Percentiles rank a stretch among this genome's conserved stretches.
Conservation (phyloP, 1,140 invertebrate species). For the Hyles euphorbiae region DNA sequence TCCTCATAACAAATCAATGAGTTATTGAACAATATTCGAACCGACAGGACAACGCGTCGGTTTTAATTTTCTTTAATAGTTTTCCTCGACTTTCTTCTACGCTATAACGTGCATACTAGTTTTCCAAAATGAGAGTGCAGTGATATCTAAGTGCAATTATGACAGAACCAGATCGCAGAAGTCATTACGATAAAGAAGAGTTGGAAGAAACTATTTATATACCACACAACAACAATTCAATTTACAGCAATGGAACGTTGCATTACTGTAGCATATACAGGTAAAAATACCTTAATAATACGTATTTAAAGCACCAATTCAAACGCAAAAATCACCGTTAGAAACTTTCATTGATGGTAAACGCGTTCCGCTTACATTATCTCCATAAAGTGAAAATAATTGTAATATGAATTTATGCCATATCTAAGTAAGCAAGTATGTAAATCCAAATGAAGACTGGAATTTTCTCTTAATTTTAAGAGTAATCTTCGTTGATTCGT, state of each 20-base stretch:
- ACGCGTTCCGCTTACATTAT: no score
- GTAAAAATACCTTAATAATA: conserved; percentile 23
- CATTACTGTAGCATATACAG: conserved; percentile 74
- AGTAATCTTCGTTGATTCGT: no score
- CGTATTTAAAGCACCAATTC: no score
- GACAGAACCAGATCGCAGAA: conserved; percentile 57
- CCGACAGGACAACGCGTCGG: conserved; percentile 28
- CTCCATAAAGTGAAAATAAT: no score
- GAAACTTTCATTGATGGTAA: no score
- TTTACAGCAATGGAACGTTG: conserved; percentile 68
- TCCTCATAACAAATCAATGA: conserved; percentile 61
- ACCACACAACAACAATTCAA: conserved; percentile 65
- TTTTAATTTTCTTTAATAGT: conserved; percentile 6
- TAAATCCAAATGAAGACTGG: no score
- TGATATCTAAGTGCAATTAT: conserved; percentile 38
- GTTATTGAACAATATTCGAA: conserved; percentile 54
- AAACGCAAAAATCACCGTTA: no score
- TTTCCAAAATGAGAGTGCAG: conserved; percentile 15
- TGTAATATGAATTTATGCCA: no score
- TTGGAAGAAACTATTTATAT: conserved; percentile 50
- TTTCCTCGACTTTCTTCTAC: background rate
- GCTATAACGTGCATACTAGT: background rate
- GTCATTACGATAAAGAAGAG: conserved; percentile 50
- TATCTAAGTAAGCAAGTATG: no score
- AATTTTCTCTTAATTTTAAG: no score